phyloP scores from a whole-genome alignment of 1,140 invertebrate genomes.

The Drosophila nebulosa region DNA sequence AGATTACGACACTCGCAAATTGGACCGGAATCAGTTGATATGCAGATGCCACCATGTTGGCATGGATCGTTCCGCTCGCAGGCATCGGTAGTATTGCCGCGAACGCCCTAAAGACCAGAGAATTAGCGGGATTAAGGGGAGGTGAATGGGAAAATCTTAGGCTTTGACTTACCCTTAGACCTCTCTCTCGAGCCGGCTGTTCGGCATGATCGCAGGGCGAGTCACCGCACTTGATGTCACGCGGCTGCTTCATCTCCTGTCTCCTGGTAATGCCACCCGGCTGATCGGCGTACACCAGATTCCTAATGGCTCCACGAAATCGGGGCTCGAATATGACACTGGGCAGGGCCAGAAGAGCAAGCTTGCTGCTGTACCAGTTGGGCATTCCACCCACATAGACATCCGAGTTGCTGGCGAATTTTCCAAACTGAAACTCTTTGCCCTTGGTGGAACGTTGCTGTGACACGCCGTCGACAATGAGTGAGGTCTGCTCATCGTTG shows the following conservation, averaged over 20 bases:
- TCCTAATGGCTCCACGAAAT: conserved; percentile 91
- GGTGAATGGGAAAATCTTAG: too few relatives aligned
- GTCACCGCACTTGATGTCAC: conserved; percentile 84
- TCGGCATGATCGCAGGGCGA: conserved; percentile 75
- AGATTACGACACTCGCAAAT: conserved; percentile 95
- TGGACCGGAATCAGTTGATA: conserved; percentile 95
- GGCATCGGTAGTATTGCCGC: conserved; percentile 86
- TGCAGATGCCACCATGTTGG: conserved; percentile 95
- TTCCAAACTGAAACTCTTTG: conserved; percentile 93
- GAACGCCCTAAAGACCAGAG: conserved; percentile 39
- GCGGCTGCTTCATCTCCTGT: conserved; percentile 88
- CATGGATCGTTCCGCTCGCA: conserved; percentile 94
- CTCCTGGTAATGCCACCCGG: conserved; percentile 86
- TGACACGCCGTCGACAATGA: conserved; percentile 90
- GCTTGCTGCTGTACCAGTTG: conserved; percentile 91
- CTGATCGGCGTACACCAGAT: conserved; percentile 91
- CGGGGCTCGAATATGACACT: conserved; percentile 95
- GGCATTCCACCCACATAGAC: conserved; percentile 96
- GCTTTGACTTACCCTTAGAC: conserved; percentile 59
- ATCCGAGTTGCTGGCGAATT: conserved; percentile 91
- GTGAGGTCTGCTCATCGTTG: conserved; percentile 88
- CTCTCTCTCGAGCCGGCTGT: conserved; percentile 70
- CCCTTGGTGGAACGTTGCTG: conserved; percentile 89
- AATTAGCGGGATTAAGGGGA: not conserved
- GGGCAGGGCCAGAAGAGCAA: conserved; percentile 90